phyloP scores from a whole-genome alignment of 1,140 invertebrate genomes.

The Leptopilina clavipes region DNA sequence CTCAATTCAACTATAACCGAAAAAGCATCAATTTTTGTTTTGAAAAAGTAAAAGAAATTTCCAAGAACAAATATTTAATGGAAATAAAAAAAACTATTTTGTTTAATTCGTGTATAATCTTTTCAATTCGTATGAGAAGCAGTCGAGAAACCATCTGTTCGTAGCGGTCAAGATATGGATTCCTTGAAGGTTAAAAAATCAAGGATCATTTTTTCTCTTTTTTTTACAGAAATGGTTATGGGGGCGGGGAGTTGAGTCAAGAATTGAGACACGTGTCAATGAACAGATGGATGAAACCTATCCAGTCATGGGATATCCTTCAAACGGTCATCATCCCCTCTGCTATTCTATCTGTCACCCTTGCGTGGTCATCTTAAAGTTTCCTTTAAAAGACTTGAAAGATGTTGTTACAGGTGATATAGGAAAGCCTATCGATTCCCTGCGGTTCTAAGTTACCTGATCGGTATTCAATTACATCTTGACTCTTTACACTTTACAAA shows the following conservation, averaged over 20 bases:
- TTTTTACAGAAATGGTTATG: too few relatives aligned
- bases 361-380: slow-evolving; percentile 44
- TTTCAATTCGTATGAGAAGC: too few relatives aligned
- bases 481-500: background rate
- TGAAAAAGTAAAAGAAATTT: too few relatives aligned
- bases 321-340: slow-evolving; percentile 48
- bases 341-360: slow-evolving; percentile 44
- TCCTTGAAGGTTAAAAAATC: background rate
- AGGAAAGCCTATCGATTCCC: slow-evolving; percentile 50
- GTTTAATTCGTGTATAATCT: too few relatives aligned
- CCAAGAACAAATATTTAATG: too few relatives aligned
- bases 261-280: slow-evolving; percentile 55
- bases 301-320: slow-evolving; percentile 35
- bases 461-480: slow-evolving; percentile 45
- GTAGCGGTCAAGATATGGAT: background rate
- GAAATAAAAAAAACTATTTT: too few relatives aligned
- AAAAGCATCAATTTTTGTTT: too few relatives aligned
- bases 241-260: slow-evolving; percentile 38
- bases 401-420: slow-evolving; percentile 58
- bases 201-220: background rate
- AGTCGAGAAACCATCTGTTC: background rate
- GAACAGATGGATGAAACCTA: slow-evolving; percentile 59
- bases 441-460: slow-evolving; percentile 42
- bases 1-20: too few relatives aligned
- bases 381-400: slow-evolving; percentile 46